Base-by-base conservation (phyloP, 1,140 invertebrate species). In the Drosophila virilis region DNA sequence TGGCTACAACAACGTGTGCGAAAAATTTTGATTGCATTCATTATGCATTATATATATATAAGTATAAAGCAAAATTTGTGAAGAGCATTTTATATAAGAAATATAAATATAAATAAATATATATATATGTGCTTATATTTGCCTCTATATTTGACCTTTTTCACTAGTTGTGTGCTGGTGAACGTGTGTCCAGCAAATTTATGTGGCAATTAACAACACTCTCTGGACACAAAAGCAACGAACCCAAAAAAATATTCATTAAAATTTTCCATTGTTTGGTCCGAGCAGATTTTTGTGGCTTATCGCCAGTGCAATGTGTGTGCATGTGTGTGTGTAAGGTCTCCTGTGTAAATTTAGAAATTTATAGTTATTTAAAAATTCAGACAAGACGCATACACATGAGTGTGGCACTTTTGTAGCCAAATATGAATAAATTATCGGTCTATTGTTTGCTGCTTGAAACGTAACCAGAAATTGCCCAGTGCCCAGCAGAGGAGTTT, bases 351-450 rank as follows among this genome's bases (percentile, higher is more conserved):
- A 88, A 88, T 88, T 88, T 88, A 88, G 83, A 75, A 88, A 88
- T 88, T 88, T 88, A 88, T 89, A 86, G 85, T 88, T 88, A 88
- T 88, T 89, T 88, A 88, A 88, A 88, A 88, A 88, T 88, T 88
- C 80, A 88, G 76, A 61, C 48, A 46, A 46, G 50, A 46, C 35
- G 35, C 61, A 17, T 17, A 58, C 51, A 50, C 32, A 68, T 85
- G 78, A 69, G 58, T 64, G 52, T 60, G 60, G 54, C 60, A 71
- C 73, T 75, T 75, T 75, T 75, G 73, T 75, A 48, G 75, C 79
- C 66, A 84, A 89, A 86, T 86, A 86, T 86, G 83, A 86, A 86
- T 86, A 86, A 86, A 86, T 86, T 86, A 86, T 86, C 83, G 73
- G 67, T 69, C 83, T 58, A 86, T 86, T 86, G 84, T 86, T 83